Conservation (phyloP, 2,113 vertebrate genomes). For the Rhinopithecus roxellana region DNA sequence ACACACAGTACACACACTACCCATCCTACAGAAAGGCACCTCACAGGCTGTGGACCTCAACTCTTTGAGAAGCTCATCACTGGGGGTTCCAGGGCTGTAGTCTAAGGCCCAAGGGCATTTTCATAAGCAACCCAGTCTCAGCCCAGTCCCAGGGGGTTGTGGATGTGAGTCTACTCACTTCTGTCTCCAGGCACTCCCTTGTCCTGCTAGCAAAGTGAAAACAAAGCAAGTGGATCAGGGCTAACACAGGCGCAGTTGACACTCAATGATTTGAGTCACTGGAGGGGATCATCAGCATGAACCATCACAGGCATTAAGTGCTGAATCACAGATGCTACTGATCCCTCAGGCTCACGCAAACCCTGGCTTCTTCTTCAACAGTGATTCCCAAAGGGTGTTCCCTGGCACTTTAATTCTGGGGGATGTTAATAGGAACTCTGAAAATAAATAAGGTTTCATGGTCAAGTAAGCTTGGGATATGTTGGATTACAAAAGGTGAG, state of each 20-base stretch:
- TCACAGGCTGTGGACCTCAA: background rate
- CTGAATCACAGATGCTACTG: background rate
- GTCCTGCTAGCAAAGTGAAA: slow-evolving; percentile 14
- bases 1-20: background rate
- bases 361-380: background rate
- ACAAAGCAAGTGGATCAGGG: background rate
- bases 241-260: slow-evolving; percentile 4
- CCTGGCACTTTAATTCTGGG: background rate
- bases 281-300: background rate
- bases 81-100: background rate
- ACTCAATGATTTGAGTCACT: background rate
- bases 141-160: background rate
- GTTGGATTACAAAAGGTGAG: background rate
- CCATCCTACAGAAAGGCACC: background rate
- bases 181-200: background rate
- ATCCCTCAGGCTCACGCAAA: background rate
- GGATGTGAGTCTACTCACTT: background rate
- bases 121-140: background rate
- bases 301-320: background rate
- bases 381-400: background rate
- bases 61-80: background rate
- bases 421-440: background rate
- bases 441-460: background rate
- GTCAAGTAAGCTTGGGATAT: background rate
- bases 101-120: background rate